A percentile compares a stretch with the other conserved stretches of the same genome.
Conservation (phyloP, 2,113 vertebrate genomes). For the Crotalus helleri region DNA sequence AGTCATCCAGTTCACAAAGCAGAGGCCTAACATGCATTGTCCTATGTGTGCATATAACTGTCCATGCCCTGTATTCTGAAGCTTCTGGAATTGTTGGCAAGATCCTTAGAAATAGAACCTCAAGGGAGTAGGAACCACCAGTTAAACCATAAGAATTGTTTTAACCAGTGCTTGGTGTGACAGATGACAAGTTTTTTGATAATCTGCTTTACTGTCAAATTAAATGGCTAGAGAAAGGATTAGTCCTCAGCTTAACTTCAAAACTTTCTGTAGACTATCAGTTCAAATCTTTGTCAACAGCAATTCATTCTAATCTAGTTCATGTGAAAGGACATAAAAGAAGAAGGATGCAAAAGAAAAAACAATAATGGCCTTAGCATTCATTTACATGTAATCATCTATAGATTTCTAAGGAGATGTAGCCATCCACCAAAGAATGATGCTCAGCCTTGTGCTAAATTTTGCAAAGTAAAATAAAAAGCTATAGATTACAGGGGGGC, state of each 20-base stretch:
- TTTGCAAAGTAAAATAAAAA: neutral
- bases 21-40: neutral
- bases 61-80: neutral
- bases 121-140: neutral
- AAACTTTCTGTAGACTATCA: neutral
- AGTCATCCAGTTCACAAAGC: neutral
- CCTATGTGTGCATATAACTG: neutral
- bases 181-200: neutral
- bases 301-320: neutral
- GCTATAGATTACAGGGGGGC: neutral
- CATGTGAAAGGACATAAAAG: neutral
- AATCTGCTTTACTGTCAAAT: neutral
- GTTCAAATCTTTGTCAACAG: neutral
- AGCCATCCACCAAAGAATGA: neutral
- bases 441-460: neutral
- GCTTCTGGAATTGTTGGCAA: neutral
- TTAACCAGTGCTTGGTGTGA: neutral
- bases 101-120: neutral
- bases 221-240: neutral
- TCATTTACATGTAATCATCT: neutral
- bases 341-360: neutral
- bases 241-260: neutral
- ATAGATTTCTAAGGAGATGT: neutral
- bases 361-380: neutral
- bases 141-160: neutral